These are phyloP conservation scores for Dendrophyllia cribrosa DNA, from an alignment of 64 coral and sea anemone genomes.

Conservation along the genomic window DNA sequence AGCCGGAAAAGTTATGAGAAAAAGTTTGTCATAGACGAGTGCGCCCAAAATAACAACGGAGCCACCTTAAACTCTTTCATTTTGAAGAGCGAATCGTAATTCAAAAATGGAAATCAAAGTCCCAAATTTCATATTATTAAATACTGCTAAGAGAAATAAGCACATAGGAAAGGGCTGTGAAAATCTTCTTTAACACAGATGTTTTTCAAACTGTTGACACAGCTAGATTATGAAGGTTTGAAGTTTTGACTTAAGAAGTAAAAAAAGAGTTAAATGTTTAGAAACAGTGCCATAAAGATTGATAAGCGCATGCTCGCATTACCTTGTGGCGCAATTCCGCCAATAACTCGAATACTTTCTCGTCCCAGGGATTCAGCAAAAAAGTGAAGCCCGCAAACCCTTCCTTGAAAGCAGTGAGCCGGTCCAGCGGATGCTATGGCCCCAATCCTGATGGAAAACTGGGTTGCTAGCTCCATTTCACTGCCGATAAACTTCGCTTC, in stretches of 20 bases:
- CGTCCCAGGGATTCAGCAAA: conserved; percentile 40
- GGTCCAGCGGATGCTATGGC: not conserved
- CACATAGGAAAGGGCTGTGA: too few relatives aligned
- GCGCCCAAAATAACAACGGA: too few relatives aligned
- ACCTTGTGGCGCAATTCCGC: conserved; percentile 54
- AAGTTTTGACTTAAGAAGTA: not conserved
- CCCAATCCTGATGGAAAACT: conserved; percentile 71
- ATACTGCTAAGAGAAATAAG: too few relatives aligned
- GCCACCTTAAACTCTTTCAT: too few relatives aligned
- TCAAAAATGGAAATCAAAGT: too few relatives aligned
- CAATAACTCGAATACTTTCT: conserved; percentile 28
- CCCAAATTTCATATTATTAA: too few relatives aligned
- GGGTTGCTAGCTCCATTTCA: conserved; percentile 72
- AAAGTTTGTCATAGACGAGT: too few relatives aligned
- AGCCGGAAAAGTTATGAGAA: too few relatives aligned
- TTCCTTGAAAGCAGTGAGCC: conserved; percentile 47
- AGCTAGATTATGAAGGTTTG: too few relatives aligned
- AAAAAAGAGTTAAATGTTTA: not conserved
- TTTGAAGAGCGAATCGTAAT: too few relatives aligned
- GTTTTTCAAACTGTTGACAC: too few relatives aligned
- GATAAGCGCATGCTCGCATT: not conserved
- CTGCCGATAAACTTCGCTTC: conserved; percentile 31
- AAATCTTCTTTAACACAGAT: too few relatives aligned
- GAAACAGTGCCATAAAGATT: not conserved
- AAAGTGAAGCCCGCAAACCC: conserved; percentile 48